Evolutionary conservation across 1,140 invertebrate species (phyloP), one percentile per base, ranked within the genome.

Genomic region (Trialeurodes vaporariorum): DNA sequence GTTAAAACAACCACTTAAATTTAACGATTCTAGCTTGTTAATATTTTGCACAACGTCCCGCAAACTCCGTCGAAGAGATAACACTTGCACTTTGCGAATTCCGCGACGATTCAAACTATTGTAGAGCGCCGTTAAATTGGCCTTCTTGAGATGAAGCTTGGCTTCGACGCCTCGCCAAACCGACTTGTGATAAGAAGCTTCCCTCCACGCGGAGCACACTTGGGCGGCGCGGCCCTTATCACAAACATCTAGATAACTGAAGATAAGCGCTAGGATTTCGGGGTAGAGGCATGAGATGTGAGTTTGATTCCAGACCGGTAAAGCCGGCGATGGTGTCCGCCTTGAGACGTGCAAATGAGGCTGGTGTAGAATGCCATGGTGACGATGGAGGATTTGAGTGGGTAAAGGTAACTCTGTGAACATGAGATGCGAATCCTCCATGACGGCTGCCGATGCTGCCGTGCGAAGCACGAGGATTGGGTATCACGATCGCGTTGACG

Each of bases 161-260:
- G 94, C 93, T 76, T 94, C 92, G 2, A 94, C 92, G 58, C 91
- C 92, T 70, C 92, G 85, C 94, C 94, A 97, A 2, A 96, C 93
- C 2, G 89, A 91, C 68, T 92, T 88, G 72, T 91, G 86, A 76
- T 96, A 95, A 2, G 93, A 91, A 1, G 93, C 93, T 72, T 96
- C 93, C 67, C 91, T 79, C 94, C 94, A 96, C 25, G 89, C 81
- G 22, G 84, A 82, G 79, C 94, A 97, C 68, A 96, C 93, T 79
- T 94, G 93, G 1, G 93, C 92, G 1, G 88, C 93, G 26, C 91
- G 80, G 0, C 94, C 74, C 76, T 93, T 86, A 80, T 96, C 94
- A 72, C 87, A 81, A 2, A 96, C 91, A 13, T 92, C 88, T 72
- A 97, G 81, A 77, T 93, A 88, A 72, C 90, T 85, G 77, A 98